Conservation (phyloP, 2,888 invertebrate genomes). For the Nymphalis polychloros region DNA sequence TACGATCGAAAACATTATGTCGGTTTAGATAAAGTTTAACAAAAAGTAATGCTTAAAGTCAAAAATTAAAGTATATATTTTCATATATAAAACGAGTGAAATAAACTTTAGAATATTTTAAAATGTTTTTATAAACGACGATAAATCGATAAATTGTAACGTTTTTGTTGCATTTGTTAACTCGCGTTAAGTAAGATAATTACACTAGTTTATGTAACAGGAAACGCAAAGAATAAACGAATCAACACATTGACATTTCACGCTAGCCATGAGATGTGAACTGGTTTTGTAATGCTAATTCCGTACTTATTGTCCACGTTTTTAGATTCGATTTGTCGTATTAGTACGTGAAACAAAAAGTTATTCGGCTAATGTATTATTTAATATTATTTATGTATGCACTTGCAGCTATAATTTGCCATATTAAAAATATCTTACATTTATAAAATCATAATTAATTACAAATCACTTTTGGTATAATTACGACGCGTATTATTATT, state of each 20-base stretch:
- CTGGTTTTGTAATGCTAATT: conserved; percentile 62
- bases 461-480: too few species aligned
- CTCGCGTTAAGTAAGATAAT: conserved; percentile 30
- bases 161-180: conserved; percentile 9
- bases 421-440: too few species aligned
- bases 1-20: too few species aligned
- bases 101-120: too few species aligned
- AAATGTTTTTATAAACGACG: too few species aligned
- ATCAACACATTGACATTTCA: conserved; percentile 61
- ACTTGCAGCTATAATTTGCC: too few species aligned
- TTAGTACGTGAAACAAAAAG: background rate
- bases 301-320: conserved; percentile 40
- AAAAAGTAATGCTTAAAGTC: too few species aligned
- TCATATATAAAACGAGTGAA: too few species aligned
- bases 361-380: background rate
- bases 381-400: background rate
- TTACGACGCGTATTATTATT: too few species aligned
- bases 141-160: background rate
- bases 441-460: too few species aligned
- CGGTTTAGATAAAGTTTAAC: too few species aligned
- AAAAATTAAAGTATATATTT: too few species aligned
- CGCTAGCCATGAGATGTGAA: conserved; percentile 63
- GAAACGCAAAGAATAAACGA: conserved; percentile 46
- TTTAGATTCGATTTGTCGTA: conserved; percentile 17
- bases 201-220: conserved; percentile 42